Conservation (phyloP, 2,888 invertebrate genomes). For the Napeogenes sylphis region DNA sequence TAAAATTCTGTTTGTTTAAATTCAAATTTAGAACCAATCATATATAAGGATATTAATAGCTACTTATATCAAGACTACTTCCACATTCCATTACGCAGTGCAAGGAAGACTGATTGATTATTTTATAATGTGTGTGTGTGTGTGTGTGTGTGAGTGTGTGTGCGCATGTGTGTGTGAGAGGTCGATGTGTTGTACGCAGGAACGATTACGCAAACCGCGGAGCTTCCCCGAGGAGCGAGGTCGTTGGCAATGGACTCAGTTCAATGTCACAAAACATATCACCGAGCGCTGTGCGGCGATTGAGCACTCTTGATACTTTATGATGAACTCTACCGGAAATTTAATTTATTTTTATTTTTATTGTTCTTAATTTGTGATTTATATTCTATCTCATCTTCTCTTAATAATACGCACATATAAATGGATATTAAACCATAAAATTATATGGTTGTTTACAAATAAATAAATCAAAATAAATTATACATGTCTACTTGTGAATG, state of each 20-base stretch:
- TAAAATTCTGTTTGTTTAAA: background rate
- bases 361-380: no score
- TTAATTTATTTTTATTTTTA: background rate
- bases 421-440: no score
- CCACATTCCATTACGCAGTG: slow-evolving; percentile 25
- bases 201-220: slow-evolving; percentile 73
- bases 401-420: no score
- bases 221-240: slow-evolving; percentile 75
- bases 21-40: background rate
- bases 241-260: slow-evolving; percentile 77
- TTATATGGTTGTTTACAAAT: no score
- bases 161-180: slow-evolving; percentile 38
- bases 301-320: slow-evolving; percentile 51
- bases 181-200: slow-evolving; percentile 59
- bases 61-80: slow-evolving; percentile 12
- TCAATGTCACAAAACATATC: slow-evolving; percentile 79
- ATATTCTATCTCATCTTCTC: no score
- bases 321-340: background rate
- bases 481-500: no score
- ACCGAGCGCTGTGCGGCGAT: slow-evolving; percentile 48
- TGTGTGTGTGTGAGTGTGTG: slow-evolving; percentile 20
- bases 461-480: no score
- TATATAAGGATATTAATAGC: slow-evolving; percentile 12
- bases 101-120: slow-evolving; percentile 30
- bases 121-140: slow-evolving; percentile 2